Evolutionary conservation across 2,888 invertebrate species (phyloP), one percentile per base, ranked within the genome.

Genomic region (Neocrepidodera transversa): DNA sequence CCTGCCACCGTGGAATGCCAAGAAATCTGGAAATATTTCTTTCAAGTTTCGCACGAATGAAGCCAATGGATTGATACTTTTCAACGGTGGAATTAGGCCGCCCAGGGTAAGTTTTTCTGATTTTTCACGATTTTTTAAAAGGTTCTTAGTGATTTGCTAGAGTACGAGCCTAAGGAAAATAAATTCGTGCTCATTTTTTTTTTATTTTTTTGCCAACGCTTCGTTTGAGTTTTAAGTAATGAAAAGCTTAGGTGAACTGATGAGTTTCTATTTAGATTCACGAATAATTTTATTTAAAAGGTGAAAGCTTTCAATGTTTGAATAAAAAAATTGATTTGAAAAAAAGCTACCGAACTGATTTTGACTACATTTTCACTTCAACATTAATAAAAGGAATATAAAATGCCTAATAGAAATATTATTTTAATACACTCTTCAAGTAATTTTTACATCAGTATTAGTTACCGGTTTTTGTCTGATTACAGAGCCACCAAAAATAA

Each of bases 41-140:
- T 93, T 97, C 82, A 95, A 96, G 82, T 94, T 98, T 76, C 88
- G 96, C 63, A 97, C 97, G 42, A 94, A 92, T 78, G 97, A 97
- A 79, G 91, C 93, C 5, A 94, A 97, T 75, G 97, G 97, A 17
- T 85, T 98, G 67, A 87, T 98, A 54, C 87, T 97, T 76, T 93
- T 95, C 84, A 95, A 95, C 79, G 91, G 91, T 74, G 95, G 93
- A 74, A 85, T 87, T 57, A 85, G 88, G 74, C 87, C 88, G 73
- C 89, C 89, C 69, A 85, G 87, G 82, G 89, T 90, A 81, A 89
- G 86, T 85, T 51, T 63, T 40, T 47, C 28, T 20, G 4, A n/a
- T 10, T 10, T 35, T 20, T 45, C 26, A n/a, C 36, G 30, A 23
- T 50, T 23, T 42, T 48, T 45, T 8, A 43, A 26, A 43, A 43